Base-by-base conservation (phyloP, 1,140 invertebrate species). In the Penaeus chinensis region DNA sequence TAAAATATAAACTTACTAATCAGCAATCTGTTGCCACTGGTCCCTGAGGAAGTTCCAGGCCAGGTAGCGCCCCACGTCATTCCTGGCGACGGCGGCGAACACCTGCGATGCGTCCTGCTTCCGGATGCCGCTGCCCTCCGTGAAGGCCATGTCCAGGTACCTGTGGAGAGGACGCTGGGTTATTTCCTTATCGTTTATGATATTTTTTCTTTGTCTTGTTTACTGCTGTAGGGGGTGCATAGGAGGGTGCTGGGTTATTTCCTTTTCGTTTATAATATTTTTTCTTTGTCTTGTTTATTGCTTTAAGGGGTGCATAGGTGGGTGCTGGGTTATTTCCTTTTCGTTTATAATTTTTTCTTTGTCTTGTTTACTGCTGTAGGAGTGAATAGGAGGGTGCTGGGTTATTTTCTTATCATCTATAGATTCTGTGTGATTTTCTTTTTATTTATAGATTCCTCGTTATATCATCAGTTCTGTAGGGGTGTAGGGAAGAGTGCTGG, bases 41-140 rank as follows among this genome's bases (percentile, higher is more conserved):
- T 94, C 94, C 83, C 95, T 94, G 3, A 96, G 92, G 91, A 95
- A 96, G 90, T 95, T 94, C 90, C 96, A 96, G 1, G 95, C 95
- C 24, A 97, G 93, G 8, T 95, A 94, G 42, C 90, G 76, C 22
- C 92, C 91, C 22, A 91, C 88, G 20, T 89, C 61, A 69, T 95
- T 96, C 32, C 92, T 91, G 19, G 94, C 93, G 0, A 97, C 94
- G 0, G 93, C 90, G 8, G 92, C 91, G 89, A 96, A 95, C 1
- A 95, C 94, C 27, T 91, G 92, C 20, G 91, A 92, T 8, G 94
- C 93, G 92, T 97, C 96, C 92, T 96, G 96, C n/a, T 93, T 94
- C 19, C 95, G 94, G 83, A 97, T 95, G n/a, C 87, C 89, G 7
- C 74, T 78, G 32, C 32, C 84, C 8, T 65, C 76, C 11, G 76